Percentiles rank a stretch among this genome's conserved stretches.
phyloP scores from a whole-genome alignment of 2,797 vertebrate genomes.

The Ctenopoma multispine region DNA sequence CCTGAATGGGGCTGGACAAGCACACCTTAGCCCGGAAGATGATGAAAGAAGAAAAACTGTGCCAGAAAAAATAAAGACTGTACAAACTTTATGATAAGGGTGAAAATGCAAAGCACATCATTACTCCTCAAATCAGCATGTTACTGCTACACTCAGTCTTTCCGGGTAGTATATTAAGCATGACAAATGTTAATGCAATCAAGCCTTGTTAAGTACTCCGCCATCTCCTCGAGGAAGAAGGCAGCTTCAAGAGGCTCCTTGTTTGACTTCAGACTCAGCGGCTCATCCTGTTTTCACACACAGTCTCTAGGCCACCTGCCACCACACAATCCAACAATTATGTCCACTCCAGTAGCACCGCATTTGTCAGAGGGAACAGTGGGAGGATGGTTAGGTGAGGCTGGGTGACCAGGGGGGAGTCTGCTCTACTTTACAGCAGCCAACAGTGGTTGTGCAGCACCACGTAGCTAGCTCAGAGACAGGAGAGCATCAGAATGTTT shows the following conservation, averaged over 20 bases:
- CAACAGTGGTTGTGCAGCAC: conserved; percentile 40
- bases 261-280: conserved; percentile 59
- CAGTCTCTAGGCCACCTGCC: conserved; percentile 69
- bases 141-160: conserved; percentile 68
- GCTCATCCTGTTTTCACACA: conserved; percentile 62
- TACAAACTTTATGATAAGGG: conserved; percentile 55
- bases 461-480: conserved; percentile 33
- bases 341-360: conserved; percentile 62
- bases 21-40: conserved; percentile 33
- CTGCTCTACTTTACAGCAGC: conserved; percentile 33
- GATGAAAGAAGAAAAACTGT: conserved; percentile 38
- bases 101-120: conserved; percentile 62
- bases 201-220: conserved; percentile 78
- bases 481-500: conserved; percentile 69
- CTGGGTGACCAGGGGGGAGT: conserved; percentile 5
- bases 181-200: conserved; percentile 86
- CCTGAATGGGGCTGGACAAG: conserved; percentile 53
- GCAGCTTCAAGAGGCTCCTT: conserved; percentile 72
- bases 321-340: conserved; percentile 75
- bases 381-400: conserved; percentile 58
- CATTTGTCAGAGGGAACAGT: conserved; percentile 75
- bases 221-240: conserved; percentile 69
- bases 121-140: conserved; percentile 78
- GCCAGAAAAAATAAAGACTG: conserved; percentile 50
- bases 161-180: conserved; percentile 73